Base-by-base conservation (phyloP, 2,888 invertebrate genomes). In the Eugnorisma glareosa region DNA sequence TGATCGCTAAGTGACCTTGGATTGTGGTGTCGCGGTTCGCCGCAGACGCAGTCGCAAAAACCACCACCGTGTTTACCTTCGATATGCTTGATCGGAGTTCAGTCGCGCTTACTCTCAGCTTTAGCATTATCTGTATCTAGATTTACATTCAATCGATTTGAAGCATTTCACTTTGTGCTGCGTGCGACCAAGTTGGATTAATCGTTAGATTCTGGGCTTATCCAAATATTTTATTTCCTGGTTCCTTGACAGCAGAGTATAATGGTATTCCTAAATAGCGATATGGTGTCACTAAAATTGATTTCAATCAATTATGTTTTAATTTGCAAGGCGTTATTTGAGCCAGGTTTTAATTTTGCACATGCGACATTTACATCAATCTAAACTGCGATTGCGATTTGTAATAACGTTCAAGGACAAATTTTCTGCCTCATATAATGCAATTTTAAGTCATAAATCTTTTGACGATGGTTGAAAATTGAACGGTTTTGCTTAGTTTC, bases 1-100 rank as follows among this genome's bases (percentile, higher is more conserved):
- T 88, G 89, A 91, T 90, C 91, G 87, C 86, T 84, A 87, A 79
- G 84, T 89, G 93, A 92, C 95, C 95, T 95, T 95, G 95, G 91
- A 89, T 85, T 88, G 93, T 92, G 92, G 92, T 89, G 93, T 93
- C 90, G 93, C 92, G 95, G 93, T 94, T 90, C 91, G 91, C 89
- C 89, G 93, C 92, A 90, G 92, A 89, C 89, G 83, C 81, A 86
- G 86, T 90, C 88, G 91, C 92, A 94, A 94, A 94, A 94, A 94
- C 92, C 81, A 91, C 90, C 90, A 91, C 91, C 88, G 89, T 87
- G 90, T 88, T 92, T 89, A 88, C 90, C 91, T 92, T 92, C 91
- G 93, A 90, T 87, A 92, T 90, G 93, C 93, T 92, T 91, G 92
- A 93, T 89, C 89, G 90, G 86, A 88, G 85, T 74, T 75, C 85